Evolutionary conservation across 1,140 invertebrate species (phyloP), one percentile per base, ranked within the genome.

Genomic region (Drosophila nasuta): DNA sequence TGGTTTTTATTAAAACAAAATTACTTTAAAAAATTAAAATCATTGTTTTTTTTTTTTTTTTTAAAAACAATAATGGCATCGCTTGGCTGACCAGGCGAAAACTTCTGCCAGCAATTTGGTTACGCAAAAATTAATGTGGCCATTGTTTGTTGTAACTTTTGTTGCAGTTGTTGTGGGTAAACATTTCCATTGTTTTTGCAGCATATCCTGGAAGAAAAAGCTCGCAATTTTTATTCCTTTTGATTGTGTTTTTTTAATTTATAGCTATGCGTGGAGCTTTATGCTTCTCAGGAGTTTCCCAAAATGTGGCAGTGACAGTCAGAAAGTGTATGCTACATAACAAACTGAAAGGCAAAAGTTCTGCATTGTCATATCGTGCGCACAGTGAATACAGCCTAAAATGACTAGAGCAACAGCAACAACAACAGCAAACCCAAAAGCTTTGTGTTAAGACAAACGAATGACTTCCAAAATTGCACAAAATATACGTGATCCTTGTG

Each of bases 121-220:
- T 51, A 35, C 30, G 65, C 46, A 51, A 77, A 77, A 88, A 77
- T 87, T 88, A 87, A 87, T 83, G 83, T 88, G 68, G 68, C 64
- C 69, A 79, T 76, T 62, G 45, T 41, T 49, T 59, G 48, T 30
- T 17, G 56, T 49, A 46, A 43, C 48, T 51, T n/a, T 60, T 79
- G 79, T 75, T 79, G 13, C 20, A 57, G 54, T 46, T 73, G 64
- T 75, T 82, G 17, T 33, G 57, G 54, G 38, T 67, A 86, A 81
- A 69, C 35, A 78, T 57, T 69, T 54, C 11, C 52, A 87, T 87
- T 86, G 81, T 83, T 80, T 81, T 67, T 62, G 52, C 30, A 10
- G 45, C 51, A 35, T 49, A 35, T 63, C 52, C n/a, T 25, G 25
- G 10, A 35, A 45, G 38, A 25, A 45, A 67, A 67, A 68, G 56